Percentiles rank a stretch among this genome's conserved stretches.
Conservation (phyloP, 2,113 vertebrate species). For the Rousettus leschenaultii region DNA sequence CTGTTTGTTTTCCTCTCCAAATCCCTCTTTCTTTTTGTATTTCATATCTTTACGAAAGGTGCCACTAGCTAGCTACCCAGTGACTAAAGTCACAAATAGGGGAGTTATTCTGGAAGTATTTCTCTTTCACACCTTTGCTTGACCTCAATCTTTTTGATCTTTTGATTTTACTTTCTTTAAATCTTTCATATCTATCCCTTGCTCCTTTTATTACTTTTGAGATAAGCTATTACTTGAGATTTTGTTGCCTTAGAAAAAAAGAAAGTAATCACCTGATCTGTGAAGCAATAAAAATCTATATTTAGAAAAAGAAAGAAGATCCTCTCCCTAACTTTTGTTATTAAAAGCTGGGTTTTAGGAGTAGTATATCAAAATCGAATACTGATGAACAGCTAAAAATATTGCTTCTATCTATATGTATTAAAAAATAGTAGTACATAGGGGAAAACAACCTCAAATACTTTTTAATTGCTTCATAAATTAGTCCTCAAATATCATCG, state of each 20-base stretch:
- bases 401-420: background rate
- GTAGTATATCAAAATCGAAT: background rate
- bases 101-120: background rate
- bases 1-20: background rate
- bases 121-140: background rate
- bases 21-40: background rate
- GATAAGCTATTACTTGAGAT: background rate
- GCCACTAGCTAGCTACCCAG: background rate
- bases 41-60: background rate
- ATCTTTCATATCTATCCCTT: background rate
- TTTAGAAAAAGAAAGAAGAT: background rate
- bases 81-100: background rate
- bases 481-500: background rate
- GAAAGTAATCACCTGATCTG: background rate
- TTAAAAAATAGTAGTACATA: background rate
- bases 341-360: background rate
- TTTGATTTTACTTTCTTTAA: conserved; percentile 7
- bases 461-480: background rate
- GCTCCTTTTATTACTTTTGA: background rate
- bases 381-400: background rate
- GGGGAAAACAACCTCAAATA: background rate
- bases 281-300: background rate
- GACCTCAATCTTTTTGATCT: background rate
- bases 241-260: background rate
- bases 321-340: background rate